phyloP scores from a whole-genome alignment of 2,113 vertebrate genomes.

The Paradisaea rubra region DNA sequence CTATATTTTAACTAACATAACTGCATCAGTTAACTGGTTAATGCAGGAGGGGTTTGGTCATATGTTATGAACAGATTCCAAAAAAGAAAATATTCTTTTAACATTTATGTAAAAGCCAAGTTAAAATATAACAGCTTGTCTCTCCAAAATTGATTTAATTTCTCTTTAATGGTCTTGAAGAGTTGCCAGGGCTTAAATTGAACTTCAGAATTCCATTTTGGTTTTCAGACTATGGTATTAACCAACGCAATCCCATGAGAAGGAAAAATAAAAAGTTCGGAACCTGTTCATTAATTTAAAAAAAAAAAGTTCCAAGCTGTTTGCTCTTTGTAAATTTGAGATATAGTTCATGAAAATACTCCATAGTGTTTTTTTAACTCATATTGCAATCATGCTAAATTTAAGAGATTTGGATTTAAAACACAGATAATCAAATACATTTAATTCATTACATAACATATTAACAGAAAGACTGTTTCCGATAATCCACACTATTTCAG shows the following conservation, averaged over 20 bases:
- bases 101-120: slow-evolving; percentile 2
- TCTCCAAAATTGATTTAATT: slow-evolving; percentile 46
- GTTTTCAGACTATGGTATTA: slow-evolving; percentile 29
- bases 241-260: background rate
- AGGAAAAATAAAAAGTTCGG: background rate
- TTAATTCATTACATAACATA: background rate
- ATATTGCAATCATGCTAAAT: background rate
- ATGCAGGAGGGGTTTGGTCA: background rate
- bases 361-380: background rate
- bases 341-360: background rate
- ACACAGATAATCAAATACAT: background rate
- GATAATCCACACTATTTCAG: background rate
- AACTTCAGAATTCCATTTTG: slow-evolving; percentile 35
- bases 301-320: background rate
- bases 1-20: background rate
- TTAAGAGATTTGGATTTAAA: background rate
- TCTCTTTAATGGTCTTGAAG: slow-evolving; percentile 57
- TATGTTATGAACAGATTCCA: background rate
- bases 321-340: background rate
- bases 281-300: background rate
- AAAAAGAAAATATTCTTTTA: background rate
- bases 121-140: slow-evolving; percentile 11
- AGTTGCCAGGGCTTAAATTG: slow-evolving; percentile 58
- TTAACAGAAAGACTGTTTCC: background rate
- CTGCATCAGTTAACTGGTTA: background rate